Evolutionary conservation across 35 echinoderm and acorn worm genomes (phyloP), one percentile per base, ranked within the genome.

Genomic region (Eucidaris tribuloides): DNA sequence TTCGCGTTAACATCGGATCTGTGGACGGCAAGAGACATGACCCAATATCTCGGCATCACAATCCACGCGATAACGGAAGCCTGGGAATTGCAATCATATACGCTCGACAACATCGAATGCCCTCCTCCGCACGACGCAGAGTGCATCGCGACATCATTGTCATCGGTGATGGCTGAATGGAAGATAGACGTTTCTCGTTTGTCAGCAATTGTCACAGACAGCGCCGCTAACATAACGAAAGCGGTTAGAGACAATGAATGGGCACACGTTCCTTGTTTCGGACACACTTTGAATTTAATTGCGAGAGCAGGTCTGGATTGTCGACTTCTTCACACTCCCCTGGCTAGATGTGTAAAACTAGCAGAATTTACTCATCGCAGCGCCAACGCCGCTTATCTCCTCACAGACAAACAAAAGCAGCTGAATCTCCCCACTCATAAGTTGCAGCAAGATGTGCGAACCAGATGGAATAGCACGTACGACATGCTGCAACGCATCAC

Each of bases 1-100:
- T 85, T 46, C 19, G 38, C 82, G 17, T 17, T 85, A 3, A 74
- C 82, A 49, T 30, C 64, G 27, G 82, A 85, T 49, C 32, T 85
- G 4, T 85, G 82, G 82, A 85, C 36, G 19, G 62, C 82, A 3
- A 41, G 43, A 28, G 54, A 52, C 23, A 76, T 76, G 62, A 34
- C 62, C 1, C 64, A 76, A 45, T 85, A 71, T 52, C 37, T 85
- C 55, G 65, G 82, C 20, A 31, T 85, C 2, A 71, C 82, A 23
- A 49, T 72, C 7, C 82, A 85, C 25, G 41, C 61, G 3, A 34
- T 85, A 2, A 43, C 63, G 14, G 14, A 9, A 28, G 35, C 42
- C 20, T 85, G 77, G 77, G 11, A 42, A 3, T 4, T 45, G 20
- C 3, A 42, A 0, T 29, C 71, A 17, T 11, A 42, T 20, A 76